Conservation (phyloP, 2,113 vertebrate genomes). For the Heterocephalus glaber region DNA sequence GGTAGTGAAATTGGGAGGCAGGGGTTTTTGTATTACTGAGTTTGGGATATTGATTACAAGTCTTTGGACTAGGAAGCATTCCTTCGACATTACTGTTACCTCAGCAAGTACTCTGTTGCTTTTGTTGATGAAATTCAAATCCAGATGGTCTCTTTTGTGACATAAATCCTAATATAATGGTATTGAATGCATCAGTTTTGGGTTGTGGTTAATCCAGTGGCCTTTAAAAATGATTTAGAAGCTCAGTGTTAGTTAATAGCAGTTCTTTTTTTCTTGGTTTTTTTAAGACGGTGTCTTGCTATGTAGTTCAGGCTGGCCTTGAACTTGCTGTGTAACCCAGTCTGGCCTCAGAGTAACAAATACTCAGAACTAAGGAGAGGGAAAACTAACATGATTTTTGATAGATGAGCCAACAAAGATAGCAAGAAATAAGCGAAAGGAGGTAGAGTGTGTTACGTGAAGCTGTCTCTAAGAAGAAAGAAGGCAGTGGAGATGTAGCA, state of each 20-base stretch:
- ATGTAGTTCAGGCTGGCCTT: neutral
- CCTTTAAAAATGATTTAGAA: neutral
- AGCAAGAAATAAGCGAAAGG: neutral
- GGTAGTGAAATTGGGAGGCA: neutral
- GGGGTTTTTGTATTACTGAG: neutral
- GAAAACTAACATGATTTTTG: neutral
- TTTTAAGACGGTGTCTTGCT: neutral
- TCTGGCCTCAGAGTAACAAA: neutral
- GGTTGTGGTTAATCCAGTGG: neutral
- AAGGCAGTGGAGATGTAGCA: neutral
- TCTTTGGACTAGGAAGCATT: neutral
- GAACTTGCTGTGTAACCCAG: neutral
- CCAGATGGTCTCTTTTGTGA: neutral
- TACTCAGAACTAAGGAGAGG: neutral
- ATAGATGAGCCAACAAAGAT: neutral
- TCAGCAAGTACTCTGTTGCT: neutral
- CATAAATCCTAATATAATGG: neutral
- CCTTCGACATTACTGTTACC: neutral
- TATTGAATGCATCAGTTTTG: neutral
- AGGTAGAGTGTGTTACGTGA: neutral
- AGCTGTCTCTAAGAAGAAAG: neutral
- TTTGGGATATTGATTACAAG: neutral
- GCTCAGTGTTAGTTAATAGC: neutral
- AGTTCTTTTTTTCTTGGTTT: neutral
- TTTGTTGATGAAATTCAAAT: slow-evolving; percentile 19